phyloP scores from a whole-genome alignment of 2,797 vertebrate species.

The Acrossocheilus fasciatus region DNA sequence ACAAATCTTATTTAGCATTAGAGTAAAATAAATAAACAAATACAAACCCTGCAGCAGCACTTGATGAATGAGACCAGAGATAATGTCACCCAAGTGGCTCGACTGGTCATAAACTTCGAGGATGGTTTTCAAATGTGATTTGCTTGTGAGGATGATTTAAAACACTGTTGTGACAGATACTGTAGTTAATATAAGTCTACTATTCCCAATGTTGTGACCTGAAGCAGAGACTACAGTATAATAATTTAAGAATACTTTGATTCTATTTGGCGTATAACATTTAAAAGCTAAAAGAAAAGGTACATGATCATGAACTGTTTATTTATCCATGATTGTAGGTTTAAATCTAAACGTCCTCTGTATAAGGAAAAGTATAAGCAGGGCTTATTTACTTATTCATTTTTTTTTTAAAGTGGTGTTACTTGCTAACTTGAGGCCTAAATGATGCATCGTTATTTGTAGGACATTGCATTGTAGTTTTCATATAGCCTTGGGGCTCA shows the following conservation, averaged over 20 bases:
- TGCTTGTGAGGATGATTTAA: background rate
- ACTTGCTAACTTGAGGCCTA: background rate
- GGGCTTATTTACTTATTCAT: background rate
- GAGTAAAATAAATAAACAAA: constrained; percentile 11
- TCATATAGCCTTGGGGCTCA: background rate
- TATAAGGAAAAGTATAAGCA: background rate
- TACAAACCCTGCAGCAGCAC: background rate
- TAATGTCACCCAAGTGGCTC: background rate
- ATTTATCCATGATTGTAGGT: background rate
- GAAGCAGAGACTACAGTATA: background rate
- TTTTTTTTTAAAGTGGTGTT: background rate
- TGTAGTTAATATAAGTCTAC: background rate
- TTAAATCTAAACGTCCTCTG: background rate
- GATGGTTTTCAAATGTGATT: background rate
- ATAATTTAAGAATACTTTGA: background rate
- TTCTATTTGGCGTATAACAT: background rate
- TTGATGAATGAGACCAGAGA: constrained; percentile 6
- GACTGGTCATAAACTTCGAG: background rate
- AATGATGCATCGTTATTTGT: background rate
- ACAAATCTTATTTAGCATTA: constrained; percentile 10
- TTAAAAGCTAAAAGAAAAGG: background rate
- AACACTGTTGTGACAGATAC: background rate
- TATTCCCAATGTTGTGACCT: background rate
- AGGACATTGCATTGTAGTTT: background rate
- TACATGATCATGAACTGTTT: background rate